Base-by-base conservation (phyloP, 2,888 invertebrate species). In the Homarus gammarus region DNA sequence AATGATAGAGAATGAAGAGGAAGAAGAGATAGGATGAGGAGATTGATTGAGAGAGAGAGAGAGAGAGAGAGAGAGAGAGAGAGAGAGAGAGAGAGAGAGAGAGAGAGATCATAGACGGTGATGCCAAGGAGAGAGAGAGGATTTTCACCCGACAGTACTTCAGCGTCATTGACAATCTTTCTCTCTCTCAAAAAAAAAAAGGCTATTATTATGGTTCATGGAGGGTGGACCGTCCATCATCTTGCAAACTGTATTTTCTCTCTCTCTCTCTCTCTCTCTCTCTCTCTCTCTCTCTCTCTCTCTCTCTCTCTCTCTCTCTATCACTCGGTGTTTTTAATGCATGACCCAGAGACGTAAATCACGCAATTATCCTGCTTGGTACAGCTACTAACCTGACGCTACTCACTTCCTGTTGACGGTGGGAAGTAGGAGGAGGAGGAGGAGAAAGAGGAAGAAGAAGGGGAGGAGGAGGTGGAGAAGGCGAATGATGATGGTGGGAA, bases 11-110 rank as follows among this genome's bases (percentile, higher is more conserved):
- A 18, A 70, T 10, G 31, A 5, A 36, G 36, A 31, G 6, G 49
- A 77, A 31, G 12, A 40, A 77, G 77, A 51, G 44, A 77, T 36
- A 77, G 40, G 31, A 31, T 12, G 49, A 75, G 77, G n/a, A n/a
- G n/a, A n/a, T n/a, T n/a, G n/a, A n/a, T n/a, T 33, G 77, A 75
- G 49, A 49, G 49, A 49, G 77, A 51, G 6, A 51, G 75, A 31
- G 75, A 51, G 40, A 51, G 15, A 40, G 38, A 51, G 27, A 36
- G 51, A 18, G 56, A 78, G 78, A 49, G 51, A 5, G n/a, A 51
- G 27, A 27, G 78, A 44, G 44, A 78, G 78, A 22, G 44, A 49
- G n/a, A 44, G 12, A 27, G 12, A 49, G 49, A 27, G 56, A 18
- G 56, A 22, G 56, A 22, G 56, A 12, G 56, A 56, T 12, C 5